Percentiles rank a stretch among this genome's conserved stretches.
Conservation (phyloP, 1,140 invertebrate genomes). For the Drosophila ogumai region DNA sequence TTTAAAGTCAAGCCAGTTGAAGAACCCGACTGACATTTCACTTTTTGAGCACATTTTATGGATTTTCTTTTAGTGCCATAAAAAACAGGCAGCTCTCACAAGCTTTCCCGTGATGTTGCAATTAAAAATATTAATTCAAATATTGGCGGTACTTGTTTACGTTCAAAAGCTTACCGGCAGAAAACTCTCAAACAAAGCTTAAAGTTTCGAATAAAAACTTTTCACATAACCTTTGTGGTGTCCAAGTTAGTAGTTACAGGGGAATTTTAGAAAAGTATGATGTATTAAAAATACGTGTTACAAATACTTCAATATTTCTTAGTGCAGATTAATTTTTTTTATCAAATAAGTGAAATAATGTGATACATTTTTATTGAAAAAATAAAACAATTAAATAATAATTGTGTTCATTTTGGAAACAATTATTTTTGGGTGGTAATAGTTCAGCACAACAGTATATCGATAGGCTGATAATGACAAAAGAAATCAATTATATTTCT, state of each 20-base stretch:
- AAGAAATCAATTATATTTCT: background rate
- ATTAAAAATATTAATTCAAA: conserved; percentile 5
- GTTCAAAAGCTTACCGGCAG: conserved; percentile 10
- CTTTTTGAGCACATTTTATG: conserved; percentile 44
- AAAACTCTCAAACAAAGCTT: conserved; percentile 7
- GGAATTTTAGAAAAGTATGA: too few species aligned
- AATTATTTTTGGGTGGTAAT: background rate
- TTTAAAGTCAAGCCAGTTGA: conserved; percentile 46
- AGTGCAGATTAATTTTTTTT: too few species aligned
- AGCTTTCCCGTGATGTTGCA: background rate
- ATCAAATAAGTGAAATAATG: too few species aligned
- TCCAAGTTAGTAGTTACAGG: background rate
- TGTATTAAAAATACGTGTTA: too few species aligned
- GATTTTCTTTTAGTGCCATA: conserved; percentile 27
- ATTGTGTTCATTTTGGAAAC: too few species aligned
- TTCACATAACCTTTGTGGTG: too few species aligned
- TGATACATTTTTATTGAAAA: too few species aligned
- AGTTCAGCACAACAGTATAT: background rate
- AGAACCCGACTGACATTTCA: conserved; percentile 47
- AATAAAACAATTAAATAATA: too few species aligned
- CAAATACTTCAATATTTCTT: too few species aligned
- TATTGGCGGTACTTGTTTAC: background rate
- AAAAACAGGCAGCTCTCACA: conserved; percentile 12
- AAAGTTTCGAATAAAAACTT: background rate
- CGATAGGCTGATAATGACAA: background rate